Percentiles rank a stretch among this genome's conserved stretches.
phyloP scores from a whole-genome alignment of 1,140 invertebrate species.

The Brachionus asplanchnoidis region DNA sequence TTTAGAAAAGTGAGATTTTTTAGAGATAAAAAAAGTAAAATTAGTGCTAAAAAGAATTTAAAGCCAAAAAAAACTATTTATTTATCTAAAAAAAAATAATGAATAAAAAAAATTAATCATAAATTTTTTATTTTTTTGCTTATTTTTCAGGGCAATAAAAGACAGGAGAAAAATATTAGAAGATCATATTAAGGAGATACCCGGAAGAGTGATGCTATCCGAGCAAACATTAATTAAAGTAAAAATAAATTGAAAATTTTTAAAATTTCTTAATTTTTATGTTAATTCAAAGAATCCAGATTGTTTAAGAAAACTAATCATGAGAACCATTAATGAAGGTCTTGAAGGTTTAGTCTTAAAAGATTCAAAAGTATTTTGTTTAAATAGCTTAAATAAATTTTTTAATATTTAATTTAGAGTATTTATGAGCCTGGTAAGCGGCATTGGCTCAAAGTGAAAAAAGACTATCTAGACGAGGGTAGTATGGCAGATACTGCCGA shows the following conservation, averaged over 20 bases:
- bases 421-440: slow-evolving; percentile 85
- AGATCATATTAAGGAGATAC: slow-evolving; percentile 76
- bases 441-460: slow-evolving; percentile 91
- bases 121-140: background rate
- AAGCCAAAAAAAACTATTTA: too few species aligned
- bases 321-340: slow-evolving; percentile 72
- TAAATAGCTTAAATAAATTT: background rate
- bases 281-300: slow-evolving; percentile 64
- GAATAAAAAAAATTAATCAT: background rate
- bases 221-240: slow-evolving; percentile 70
- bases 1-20: too few species aligned
- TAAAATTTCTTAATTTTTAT: background rate
- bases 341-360: slow-evolving; percentile 86
- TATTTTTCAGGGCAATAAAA: slow-evolving; percentile 63
- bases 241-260: slow-evolving; percentile 42
- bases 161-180: slow-evolving; percentile 71
- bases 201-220: slow-evolving; percentile 78
- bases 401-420: slow-evolving; percentile 58
- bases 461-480: slow-evolving; percentile 81
- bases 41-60: too few species aligned
- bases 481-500: slow-evolving; percentile 90
- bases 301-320: slow-evolving; percentile 70
- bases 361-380: slow-evolving; percentile 61
- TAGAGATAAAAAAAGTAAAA: too few species aligned
- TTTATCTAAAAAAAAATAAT: too few species aligned